These are phyloP conservation scores for Carposina sasakii DNA, from an alignment of 1,140 invertebrate genomes.

Conservation along the genomic window DNA sequence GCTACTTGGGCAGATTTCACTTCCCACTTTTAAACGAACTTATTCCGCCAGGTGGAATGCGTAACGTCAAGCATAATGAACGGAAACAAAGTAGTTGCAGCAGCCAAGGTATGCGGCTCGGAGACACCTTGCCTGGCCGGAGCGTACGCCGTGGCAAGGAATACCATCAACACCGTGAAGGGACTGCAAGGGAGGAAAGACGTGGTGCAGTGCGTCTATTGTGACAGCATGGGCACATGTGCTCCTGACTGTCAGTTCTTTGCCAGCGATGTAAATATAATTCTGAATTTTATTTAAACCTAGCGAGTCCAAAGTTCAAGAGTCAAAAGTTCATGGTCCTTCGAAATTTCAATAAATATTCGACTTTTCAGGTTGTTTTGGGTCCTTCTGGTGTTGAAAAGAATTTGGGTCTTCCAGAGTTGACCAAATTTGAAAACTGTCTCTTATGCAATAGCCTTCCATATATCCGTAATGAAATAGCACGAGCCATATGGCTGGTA, in stretches of 20 bases:
- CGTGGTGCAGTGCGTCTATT: conserved; percentile 73
- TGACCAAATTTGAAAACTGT: conserved; percentile 73
- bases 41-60: conserved; percentile 54
- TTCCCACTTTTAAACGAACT: no score
- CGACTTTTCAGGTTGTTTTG: conserved; percentile 40
- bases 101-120: conserved; percentile 37
- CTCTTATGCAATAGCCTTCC: conserved; percentile 68
- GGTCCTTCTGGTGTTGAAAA: conserved; percentile 68
- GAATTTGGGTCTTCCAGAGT: conserved; percentile 71
- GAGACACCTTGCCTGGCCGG: conserved; percentile 63
- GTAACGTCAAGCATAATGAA: conserved; percentile 60
- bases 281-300: background rate
- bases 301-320: background rate
- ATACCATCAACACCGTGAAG: conserved; percentile 73
- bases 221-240: conserved; percentile 53
- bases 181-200: conserved; percentile 65
- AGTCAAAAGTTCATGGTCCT: background rate
- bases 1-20: no score
- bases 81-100: conserved; percentile 43
- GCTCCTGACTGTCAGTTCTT: conserved; percentile 58
- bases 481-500: conserved; percentile 65
- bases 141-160: conserved; percentile 74
- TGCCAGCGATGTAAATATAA: conserved; percentile 43
- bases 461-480: conserved; percentile 68
- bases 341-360: no score